These are phyloP conservation scores for Clarias macrocephalus DNA, from an alignment of 2,113 vertebrate genomes.

Conservation along the genomic window DNA sequence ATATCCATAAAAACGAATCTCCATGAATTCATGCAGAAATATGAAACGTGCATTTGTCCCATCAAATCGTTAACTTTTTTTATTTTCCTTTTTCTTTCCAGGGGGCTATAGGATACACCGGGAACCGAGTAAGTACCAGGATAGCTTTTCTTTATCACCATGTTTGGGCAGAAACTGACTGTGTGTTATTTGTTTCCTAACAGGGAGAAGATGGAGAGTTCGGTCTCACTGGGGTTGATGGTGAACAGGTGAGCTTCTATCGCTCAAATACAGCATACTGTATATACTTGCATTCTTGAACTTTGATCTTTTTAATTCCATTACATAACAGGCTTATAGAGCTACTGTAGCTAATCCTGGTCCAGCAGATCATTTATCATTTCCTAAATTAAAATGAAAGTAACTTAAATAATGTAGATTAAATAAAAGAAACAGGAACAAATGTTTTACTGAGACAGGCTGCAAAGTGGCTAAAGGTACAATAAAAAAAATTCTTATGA, in stretches of 20 bases:
- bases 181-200: not conserved
- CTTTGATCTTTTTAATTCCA: not conserved
- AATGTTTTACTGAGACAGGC: no score
- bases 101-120: slow-evolving; percentile 36
- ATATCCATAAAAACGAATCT: not conserved
- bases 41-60: not conserved
- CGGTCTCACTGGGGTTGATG: slow-evolving; percentile 44
- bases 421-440: no score
- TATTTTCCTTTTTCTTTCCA: slow-evolving; percentile 22
- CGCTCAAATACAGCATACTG: not conserved
- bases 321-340: not conserved
- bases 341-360: not conserved
- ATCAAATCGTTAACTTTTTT: not conserved
- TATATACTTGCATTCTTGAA: not conserved
- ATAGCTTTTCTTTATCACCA: not conserved
- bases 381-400: no score
- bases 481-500: no score
- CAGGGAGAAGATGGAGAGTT: slow-evolving; percentile 49
- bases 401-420: no score
- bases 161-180: not conserved
- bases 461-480: no score
- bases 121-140: slow-evolving; percentile 38
- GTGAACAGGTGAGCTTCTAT: slow-evolving; percentile 44
- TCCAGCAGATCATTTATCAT: not conserved
- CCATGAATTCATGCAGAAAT: not conserved